phyloP scores from a whole-genome alignment of 1,140 invertebrate genomes.

The Neodiprion fabricii region DNA sequence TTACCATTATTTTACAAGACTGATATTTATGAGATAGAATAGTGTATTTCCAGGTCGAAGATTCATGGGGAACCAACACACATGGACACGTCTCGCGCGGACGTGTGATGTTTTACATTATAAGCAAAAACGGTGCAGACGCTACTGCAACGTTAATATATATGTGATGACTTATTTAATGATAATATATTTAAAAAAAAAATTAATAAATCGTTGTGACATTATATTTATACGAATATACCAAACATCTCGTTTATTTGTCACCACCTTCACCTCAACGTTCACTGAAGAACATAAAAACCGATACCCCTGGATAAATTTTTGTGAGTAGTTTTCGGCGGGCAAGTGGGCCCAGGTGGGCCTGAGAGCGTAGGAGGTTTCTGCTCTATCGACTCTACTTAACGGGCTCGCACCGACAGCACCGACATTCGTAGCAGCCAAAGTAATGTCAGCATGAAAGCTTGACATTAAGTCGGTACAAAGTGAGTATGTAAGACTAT shows the following conservation, averaged over 20 bases:
- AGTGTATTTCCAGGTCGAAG: constrained; percentile 5
- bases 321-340: too few species aligned
- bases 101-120: not conserved
- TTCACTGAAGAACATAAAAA: not conserved
- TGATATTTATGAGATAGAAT: constrained; percentile 3
- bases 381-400: too few species aligned
- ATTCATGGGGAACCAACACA: not conserved
- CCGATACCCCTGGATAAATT: not conserved
- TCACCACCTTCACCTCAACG: too few species aligned
- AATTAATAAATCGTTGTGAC: constrained; percentile 1
- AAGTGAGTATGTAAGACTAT: too few species aligned
- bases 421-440: too few species aligned
- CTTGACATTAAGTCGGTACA: too few species aligned
- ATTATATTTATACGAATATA: not conserved
- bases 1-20: not conserved
- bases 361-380: too few species aligned
- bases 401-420: too few species aligned
- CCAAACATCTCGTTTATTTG: too few species aligned
- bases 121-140: not conserved
- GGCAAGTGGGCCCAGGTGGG: too few species aligned
- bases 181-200: not conserved
- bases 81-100: not conserved
- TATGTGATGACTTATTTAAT: constrained; percentile 1
- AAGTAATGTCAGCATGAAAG: not conserved
- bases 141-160: constrained; percentile 2